A percentile compares a stretch with the other conserved stretches of the same genome.
phyloP scores from a whole-genome alignment of 2,113 vertebrate species.

The Heterotilapia buettikoferi region DNA sequence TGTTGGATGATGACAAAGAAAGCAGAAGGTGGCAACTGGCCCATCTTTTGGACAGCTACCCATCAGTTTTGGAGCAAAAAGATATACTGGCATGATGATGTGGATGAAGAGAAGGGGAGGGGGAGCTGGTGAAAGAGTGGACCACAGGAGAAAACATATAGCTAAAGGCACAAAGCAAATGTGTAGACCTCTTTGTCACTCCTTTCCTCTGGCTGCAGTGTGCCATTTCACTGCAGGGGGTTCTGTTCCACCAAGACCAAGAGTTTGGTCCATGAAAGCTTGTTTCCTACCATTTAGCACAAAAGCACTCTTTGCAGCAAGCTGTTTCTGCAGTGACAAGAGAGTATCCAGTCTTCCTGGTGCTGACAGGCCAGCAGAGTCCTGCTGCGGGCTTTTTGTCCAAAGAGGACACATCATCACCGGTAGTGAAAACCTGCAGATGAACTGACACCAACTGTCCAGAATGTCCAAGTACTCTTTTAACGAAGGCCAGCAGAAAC shows the following conservation, averaged over 20 bases:
- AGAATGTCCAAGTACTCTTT: not conserved
- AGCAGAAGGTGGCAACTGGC: constrained; percentile 29
- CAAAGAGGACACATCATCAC: constrained; percentile 28
- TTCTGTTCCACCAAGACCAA: not conserved
- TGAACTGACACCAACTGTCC: constrained; percentile 39
- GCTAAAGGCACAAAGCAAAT: not conserved
- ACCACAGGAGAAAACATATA: not conserved
- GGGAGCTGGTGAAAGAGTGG: not conserved
- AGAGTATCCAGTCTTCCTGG: constrained; percentile 41
- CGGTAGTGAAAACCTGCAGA: constrained; percentile 25
- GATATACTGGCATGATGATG: constrained; percentile 9
- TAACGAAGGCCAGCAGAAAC: not conserved
- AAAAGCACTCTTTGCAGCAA: constrained; percentile 18
- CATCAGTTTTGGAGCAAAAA: constrained; percentile 41
- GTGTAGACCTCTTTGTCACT: not conserved
- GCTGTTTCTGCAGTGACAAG: constrained; percentile 8
- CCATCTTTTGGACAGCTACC: constrained; percentile 22
- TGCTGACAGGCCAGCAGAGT: constrained; percentile 55
- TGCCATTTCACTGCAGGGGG: constrained; percentile 16
- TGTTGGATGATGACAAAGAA: constrained; percentile 42
- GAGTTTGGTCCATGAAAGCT: constrained; percentile 17
- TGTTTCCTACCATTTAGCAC: constrained; percentile 29
- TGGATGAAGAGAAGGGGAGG: not conserved
- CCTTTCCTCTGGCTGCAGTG: not conserved
- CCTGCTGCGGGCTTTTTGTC: constrained; percentile 53